Evolutionary conservation across 2,113 vertebrate species (phyloP).

Genomic region (Salvelinus alpinus): DNA sequence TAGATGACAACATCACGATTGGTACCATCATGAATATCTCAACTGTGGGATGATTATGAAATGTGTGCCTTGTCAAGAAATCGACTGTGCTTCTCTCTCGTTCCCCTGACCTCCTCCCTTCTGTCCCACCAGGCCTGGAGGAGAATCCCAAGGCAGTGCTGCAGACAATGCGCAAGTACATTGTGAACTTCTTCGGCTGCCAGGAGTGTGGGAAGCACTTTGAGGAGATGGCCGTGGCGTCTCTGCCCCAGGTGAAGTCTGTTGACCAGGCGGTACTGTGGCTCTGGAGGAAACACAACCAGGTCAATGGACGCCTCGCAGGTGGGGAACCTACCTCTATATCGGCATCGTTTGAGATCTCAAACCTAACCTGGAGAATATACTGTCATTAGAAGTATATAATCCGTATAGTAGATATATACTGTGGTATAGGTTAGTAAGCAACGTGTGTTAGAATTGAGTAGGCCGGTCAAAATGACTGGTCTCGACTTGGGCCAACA

Average conservation of each 20-base stretch:
- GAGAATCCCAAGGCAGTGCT: constrained; percentile 77
- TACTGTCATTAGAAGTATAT: no score
- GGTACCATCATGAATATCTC: not conserved
- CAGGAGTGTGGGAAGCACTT: constrained; percentile 86
- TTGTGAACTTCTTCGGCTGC: constrained; percentile 89
- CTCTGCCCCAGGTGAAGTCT: constrained; percentile 71
- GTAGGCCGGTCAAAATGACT: no score
- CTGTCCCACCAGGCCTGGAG: constrained; percentile 72
- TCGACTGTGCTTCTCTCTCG: no score
- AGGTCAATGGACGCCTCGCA: constrained; percentile 83
- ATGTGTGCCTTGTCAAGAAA: no score
- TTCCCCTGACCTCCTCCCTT: not conserved
- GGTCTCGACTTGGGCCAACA: no score
- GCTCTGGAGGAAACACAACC: constrained; percentile 94
- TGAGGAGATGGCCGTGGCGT: constrained; percentile 80
- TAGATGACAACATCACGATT: no score
- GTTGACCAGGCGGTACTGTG: constrained; percentile 81
- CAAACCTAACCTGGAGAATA: not conserved
- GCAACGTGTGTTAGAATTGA: no score
- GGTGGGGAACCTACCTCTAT: constrained; percentile 58
- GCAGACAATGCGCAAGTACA: constrained; percentile 81
- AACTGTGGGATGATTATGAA: no score
- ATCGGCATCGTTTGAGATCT: not conserved
- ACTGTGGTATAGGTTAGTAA: no score
- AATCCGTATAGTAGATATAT: no score